phyloP scores from a whole-genome alignment of 2,888 invertebrate species.

The Leucophora obtusa region DNA sequence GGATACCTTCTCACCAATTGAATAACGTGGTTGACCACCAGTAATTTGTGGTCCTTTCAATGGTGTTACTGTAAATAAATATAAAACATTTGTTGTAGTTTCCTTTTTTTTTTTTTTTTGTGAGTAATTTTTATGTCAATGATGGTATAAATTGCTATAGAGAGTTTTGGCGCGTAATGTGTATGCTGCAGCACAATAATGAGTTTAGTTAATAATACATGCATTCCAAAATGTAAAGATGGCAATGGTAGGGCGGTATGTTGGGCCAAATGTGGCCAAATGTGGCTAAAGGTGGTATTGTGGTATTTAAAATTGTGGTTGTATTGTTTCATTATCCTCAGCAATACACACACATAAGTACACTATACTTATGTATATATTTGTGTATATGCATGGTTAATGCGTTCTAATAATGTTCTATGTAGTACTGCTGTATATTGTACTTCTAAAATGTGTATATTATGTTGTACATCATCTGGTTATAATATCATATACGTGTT shows the following conservation, averaged over 20 bases:
- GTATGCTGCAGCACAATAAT: conserved; percentile 16
- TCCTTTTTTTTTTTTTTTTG: not conserved
- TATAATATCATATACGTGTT: conserved; percentile 56
- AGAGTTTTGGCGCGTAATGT: not conserved
- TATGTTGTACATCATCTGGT: conserved; percentile 49
- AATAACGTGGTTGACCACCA: conserved; percentile 89
- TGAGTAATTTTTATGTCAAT: conserved; percentile 23
- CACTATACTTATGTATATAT: not conserved
- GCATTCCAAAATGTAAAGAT: conserved; percentile 5
- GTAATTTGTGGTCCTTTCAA: conserved; percentile 89
- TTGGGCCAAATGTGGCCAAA: not conserved
- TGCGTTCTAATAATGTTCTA: conserved; percentile 11
- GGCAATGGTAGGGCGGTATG: not conserved
- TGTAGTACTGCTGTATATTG: not conserved
- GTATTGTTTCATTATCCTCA: conserved; percentile 13
- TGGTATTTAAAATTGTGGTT: conserved; percentile 9
- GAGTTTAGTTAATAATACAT: conserved; percentile 41
- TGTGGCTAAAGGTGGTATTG: conserved; percentile 14
- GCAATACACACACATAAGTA: not conserved
- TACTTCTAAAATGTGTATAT: conserved; percentile 9
- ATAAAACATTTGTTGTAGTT: conserved; percentile 1
- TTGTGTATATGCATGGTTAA: not conserved
- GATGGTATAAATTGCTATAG: conserved; percentile 15
- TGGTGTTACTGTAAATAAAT: conserved; percentile 83
- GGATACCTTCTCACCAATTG: conserved; percentile 88